Evolutionary conservation across 2,113 vertebrate species (phyloP).

Genomic region (Nothobranchius furzeri): DNA sequence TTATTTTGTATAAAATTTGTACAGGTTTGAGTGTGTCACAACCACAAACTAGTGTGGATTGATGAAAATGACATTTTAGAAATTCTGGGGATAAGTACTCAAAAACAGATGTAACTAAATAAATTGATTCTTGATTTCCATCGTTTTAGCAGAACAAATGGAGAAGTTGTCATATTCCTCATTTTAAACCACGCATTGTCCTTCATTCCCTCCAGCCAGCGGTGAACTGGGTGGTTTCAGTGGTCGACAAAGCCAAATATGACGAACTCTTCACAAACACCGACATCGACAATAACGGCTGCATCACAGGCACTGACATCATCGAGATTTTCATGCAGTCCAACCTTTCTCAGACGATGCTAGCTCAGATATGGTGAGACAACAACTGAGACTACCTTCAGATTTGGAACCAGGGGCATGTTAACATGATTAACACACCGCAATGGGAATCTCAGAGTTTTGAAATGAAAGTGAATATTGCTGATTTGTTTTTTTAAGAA

Average conservation of each 20-base stretch:
- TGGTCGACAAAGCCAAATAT: constrained; percentile 86
- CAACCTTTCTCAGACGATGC: constrained; percentile 88
- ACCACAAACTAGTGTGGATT: too few relatives aligned
- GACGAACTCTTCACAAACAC: constrained; percentile 92
- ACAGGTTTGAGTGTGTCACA: too few relatives aligned
- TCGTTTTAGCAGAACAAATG: too few relatives aligned
- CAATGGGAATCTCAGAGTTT: background rate
- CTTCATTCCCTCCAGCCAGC: constrained; percentile 69
- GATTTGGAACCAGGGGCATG: background rate
- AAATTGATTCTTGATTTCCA: too few relatives aligned
- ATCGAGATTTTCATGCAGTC: constrained; percentile 98
- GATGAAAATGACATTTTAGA: too few relatives aligned
- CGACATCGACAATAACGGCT: constrained; percentile 88
- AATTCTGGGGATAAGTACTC: too few relatives aligned
- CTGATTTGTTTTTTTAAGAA: background rate
- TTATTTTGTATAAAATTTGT: too few relatives aligned
- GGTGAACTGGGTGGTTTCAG: constrained; percentile 88
- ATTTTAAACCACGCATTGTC: background rate
- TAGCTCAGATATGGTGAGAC: constrained; percentile 97
- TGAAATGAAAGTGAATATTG: too few relatives aligned
- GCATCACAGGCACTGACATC: constrained; percentile 91
- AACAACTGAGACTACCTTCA: background rate
- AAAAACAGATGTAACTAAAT: too few relatives aligned
- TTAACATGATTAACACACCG: background rate
- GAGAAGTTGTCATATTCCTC: too few relatives aligned